Conservation (phyloP, 1,140 invertebrate species). For the Thaumatotibia leucotreta region DNA sequence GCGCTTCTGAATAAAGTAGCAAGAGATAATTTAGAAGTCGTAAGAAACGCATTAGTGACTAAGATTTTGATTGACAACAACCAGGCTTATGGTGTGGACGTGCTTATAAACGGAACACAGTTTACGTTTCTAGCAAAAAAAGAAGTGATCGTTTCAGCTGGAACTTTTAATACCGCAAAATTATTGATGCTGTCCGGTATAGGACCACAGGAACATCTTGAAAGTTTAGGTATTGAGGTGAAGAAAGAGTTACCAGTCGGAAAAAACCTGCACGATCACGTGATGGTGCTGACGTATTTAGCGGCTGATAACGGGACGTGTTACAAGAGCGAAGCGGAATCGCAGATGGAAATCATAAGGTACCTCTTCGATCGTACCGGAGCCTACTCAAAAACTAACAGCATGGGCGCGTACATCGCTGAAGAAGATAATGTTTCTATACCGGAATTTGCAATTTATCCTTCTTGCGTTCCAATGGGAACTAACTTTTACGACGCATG, state of each 20-base stretch:
- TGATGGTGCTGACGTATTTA: constrained; percentile 79
- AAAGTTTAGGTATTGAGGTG: constrained; percentile 67
- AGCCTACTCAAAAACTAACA: constrained; percentile 29
- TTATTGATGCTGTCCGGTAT: constrained; percentile 67
- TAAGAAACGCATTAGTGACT: constrained; percentile 78
- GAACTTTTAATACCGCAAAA: constrained; percentile 77
- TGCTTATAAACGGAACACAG: constrained; percentile 40
- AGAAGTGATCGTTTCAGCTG: constrained; percentile 78
- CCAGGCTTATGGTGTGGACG: constrained; percentile 51
- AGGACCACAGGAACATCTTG: constrained; percentile 58
- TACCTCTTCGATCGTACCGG: constrained; percentile 54
- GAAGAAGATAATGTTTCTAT: constrained; percentile 23
- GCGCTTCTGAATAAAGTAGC: constrained; percentile 70
- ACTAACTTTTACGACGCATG: constrained; percentile 31
- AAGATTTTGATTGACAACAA: constrained; percentile 60
- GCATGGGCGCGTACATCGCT: constrained; percentile 45
- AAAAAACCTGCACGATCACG: constrained; percentile 83
- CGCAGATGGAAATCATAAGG: constrained; percentile 41
- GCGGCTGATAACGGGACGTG: constrained; percentile 53
- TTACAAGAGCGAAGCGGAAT: constrained; percentile 12
- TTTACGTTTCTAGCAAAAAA: constrained; percentile 54
- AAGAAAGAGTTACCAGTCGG: constrained; percentile 83
- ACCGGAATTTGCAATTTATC: constrained; percentile 57
- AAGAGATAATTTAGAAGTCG: constrained; percentile 82
- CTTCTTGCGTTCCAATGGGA: constrained; percentile 36